Evolutionary conservation across 2,888 invertebrate species (phyloP).

Genomic region (Molorchus minor): DNA sequence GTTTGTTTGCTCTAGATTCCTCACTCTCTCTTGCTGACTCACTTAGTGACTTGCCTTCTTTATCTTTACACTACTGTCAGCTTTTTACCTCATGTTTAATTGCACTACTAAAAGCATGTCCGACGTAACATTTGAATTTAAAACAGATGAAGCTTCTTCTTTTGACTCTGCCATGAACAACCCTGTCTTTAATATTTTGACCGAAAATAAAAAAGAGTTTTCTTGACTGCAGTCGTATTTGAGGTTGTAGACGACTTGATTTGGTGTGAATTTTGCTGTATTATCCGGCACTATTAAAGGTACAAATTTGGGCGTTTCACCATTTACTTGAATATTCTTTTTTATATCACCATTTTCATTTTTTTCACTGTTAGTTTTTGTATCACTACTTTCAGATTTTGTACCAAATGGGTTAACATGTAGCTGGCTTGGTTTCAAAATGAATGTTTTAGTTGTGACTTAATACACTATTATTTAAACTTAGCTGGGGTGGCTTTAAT

Average conservation of each 20-base stretch:
- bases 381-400: constrained; percentile 38
- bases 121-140: constrained; percentile 63
- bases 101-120: constrained; percentile 79
- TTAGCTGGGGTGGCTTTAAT: constrained; percentile 52
- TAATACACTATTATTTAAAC: constrained; percentile 46
- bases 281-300: constrained; percentile 54
- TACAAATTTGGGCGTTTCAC: constrained; percentile 58
- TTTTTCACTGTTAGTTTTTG: constrained; percentile 42
- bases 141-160: constrained; percentile 60
- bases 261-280: constrained; percentile 33
- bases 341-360: constrained; percentile 47
- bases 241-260: constrained; percentile 22
- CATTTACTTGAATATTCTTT: constrained; percentile 50
- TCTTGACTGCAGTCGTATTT: constrained; percentile 45
- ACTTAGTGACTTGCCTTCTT: constrained; percentile 68
- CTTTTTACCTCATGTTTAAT: constrained; percentile 60
- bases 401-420: constrained; percentile 57
- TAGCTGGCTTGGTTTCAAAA: constrained; percentile 58
- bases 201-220: constrained; percentile 96
- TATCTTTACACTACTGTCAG: constrained; percentile 43
- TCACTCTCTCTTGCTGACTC: constrained; percentile 91
- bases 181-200: constrained; percentile 88
- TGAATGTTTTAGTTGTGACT: constrained; percentile 46
- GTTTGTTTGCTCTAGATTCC: constrained; percentile 83
- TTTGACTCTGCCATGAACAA: constrained; percentile 62